Percentiles rank a stretch among this genome's conserved stretches.
Conservation (phyloP, 2,113 vertebrate genomes). For the Actenoides lindsayi region DNA sequence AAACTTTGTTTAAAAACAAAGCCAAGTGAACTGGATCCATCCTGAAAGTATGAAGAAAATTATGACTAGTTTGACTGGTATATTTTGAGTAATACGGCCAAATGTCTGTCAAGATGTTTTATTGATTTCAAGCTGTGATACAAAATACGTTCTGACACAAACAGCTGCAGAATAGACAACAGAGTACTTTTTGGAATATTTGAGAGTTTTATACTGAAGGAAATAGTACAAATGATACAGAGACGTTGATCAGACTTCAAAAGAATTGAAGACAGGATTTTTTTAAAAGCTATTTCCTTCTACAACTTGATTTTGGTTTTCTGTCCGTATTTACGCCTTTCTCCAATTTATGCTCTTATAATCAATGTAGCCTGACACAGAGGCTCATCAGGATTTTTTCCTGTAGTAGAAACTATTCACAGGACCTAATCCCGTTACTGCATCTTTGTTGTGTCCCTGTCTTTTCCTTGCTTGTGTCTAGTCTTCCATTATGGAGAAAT, state of each 20-base stretch:
- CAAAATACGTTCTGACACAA: not conserved
- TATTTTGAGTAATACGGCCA: not conserved
- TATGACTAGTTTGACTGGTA: not conserved
- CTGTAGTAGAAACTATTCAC: not conserved
- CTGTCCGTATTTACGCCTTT: not conserved
- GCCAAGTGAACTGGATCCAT: not conserved
- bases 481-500: not conserved
- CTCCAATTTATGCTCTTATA: not conserved
- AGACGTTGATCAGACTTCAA: not conserved
- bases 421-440: not conserved
- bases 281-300: not conserved
- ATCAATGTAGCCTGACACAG: not conserved
- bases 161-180: not conserved
- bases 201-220: not conserved
- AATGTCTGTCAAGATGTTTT: not conserved
- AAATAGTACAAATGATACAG: not conserved
- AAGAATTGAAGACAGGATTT: not conserved
- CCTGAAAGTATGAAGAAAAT: not conserved
- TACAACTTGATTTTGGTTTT: not conserved
- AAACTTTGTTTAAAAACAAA: not conserved
- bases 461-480: not conserved
- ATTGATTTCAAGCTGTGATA: not conserved
- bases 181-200: not conserved
- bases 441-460: not conserved
- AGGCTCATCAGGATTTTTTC: not conserved